Evolutionary conservation across 2,797 vertebrate species (phyloP), one percentile per base, ranked within the genome.

Genomic region (Yasuhikotakia modesta): DNA sequence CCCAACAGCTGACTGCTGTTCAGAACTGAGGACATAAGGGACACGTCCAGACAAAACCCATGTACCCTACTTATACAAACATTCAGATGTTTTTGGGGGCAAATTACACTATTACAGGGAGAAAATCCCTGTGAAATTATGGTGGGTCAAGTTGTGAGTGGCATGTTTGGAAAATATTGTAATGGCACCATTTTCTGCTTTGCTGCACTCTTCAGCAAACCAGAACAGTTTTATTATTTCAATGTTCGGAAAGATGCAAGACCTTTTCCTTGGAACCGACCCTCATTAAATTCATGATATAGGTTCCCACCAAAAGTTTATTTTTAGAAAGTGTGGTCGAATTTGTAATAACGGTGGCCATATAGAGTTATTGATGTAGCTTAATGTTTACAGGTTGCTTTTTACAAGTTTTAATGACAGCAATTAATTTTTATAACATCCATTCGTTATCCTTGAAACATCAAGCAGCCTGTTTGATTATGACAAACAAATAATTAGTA

Each of bases 111-210:
- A 88, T 83, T 85, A 65, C 63, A 63, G 80, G 67, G 60, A 68
- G 73, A 24, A 85, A 63, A 22, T 73, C 67, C 1, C 22, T 77
- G 39, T 48, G 65, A 78, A 39, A 75, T 76, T 74, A 53, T 81
- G 24, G 78, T 17, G 58, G 64, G 14, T 84, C 84, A 84, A 85
- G 83, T 48, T 82, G 86, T 92, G 91, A 92, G 83, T 90, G 92
- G 84, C 90, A 91, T 92, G 92, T 92, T 93, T 91, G 90, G 85
- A 84, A 63, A 89, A 82, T 61, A 86, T 73, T 80, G 67, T 89
- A 90, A 91, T 89, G 85, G 87, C 87, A 88, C 88, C 80, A 90
- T 91, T 91, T 93, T 94, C 92, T 91, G 92, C 91, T 91, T 81
- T 84, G 86, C 87, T 90, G 90, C 89, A 78, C 86, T 88, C 86